Percentiles rank a stretch among this genome's conserved stretches.
These are phyloP conservation scores for Chionis minor DNA, from an alignment of 2,113 vertebrate species.

Conservation along the genomic window DNA sequence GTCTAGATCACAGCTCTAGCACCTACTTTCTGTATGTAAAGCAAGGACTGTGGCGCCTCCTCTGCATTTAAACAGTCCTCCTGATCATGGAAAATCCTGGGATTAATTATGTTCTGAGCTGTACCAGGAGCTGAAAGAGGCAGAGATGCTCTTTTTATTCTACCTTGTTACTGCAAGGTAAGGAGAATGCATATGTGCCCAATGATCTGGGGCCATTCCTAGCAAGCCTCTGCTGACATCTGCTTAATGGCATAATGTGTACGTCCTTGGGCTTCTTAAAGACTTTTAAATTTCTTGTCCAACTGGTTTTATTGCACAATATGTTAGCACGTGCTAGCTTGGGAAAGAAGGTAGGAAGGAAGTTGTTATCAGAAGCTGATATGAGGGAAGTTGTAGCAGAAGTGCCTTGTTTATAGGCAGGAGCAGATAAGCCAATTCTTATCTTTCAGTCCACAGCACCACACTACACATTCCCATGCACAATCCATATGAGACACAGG, in stretches of 20 bases:
- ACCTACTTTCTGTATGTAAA: not conserved
- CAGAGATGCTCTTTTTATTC: not conserved
- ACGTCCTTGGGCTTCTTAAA: not conserved
- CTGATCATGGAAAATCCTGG: not conserved
- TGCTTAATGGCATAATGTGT: not conserved
- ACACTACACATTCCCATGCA: not conserved
- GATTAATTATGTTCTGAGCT: not conserved
- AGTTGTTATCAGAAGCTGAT: conserved; percentile 9
- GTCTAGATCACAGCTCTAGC: not conserved
- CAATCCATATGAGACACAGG: not conserved
- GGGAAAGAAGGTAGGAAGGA: conserved; percentile 35
- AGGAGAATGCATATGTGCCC: not conserved
- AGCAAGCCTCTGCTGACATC: not conserved
- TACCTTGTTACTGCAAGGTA: not conserved
- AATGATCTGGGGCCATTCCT: not conserved
- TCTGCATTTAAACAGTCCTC: not conserved
- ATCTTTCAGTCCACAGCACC: not conserved
- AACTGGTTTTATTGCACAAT: conserved; percentile 38
- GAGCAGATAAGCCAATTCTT: not conserved
- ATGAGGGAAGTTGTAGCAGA: not conserved
- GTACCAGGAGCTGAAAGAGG: not conserved
- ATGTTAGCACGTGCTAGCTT: not conserved
- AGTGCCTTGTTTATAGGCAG: not conserved
- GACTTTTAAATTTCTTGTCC: not conserved
- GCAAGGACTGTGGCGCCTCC: not conserved